These are phyloP conservation scores for Plectropomus leopardus DNA, from an alignment of 2,113 vertebrate species.

Conservation along the genomic window DNA sequence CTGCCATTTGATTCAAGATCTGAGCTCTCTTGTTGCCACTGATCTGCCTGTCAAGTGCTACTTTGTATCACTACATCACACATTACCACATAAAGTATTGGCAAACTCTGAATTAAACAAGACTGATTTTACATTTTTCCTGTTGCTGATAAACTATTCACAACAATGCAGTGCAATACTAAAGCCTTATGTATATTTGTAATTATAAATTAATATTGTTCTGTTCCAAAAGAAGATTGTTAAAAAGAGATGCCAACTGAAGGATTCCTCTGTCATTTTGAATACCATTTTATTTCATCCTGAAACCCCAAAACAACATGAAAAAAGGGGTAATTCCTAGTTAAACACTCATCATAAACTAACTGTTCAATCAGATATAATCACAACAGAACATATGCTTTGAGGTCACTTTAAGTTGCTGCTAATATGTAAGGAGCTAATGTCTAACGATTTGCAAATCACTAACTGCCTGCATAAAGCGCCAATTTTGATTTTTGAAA, in stretches of 20 bases:
- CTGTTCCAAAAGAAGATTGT: constrained; percentile 41
- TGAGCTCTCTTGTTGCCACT: constrained; percentile 74
- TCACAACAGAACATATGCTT: constrained; percentile 49
- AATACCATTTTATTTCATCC: constrained; percentile 18
- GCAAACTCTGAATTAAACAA: constrained; percentile 32
- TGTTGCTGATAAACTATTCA: constrained; percentile 54
- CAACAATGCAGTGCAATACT: constrained; percentile 67
- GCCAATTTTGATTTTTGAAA: constrained; percentile 31
- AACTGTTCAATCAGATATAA: constrained; percentile 47
- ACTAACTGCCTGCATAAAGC: constrained; percentile 26
- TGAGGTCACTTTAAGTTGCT: constrained; percentile 49
- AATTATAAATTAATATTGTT: constrained; percentile 53
- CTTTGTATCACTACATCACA: constrained; percentile 47
- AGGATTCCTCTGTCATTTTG: constrained; percentile 16
- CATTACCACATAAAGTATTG: constrained; percentile 25
- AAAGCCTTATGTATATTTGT: constrained; percentile 79
- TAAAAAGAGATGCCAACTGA: constrained; percentile 39
- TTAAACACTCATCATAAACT: constrained; percentile 38
- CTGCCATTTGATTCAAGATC: constrained; percentile 75
- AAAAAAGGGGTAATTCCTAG: constrained; percentile 12
- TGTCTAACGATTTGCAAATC: constrained; percentile 42
- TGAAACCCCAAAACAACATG: constrained; percentile 17
- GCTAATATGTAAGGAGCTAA: constrained; percentile 43
- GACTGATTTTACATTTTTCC: constrained; percentile 43
- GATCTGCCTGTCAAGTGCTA: constrained; percentile 46